Base-by-base conservation (phyloP, 2,797 vertebrate species). In the Manis crassicaudata region DNA sequence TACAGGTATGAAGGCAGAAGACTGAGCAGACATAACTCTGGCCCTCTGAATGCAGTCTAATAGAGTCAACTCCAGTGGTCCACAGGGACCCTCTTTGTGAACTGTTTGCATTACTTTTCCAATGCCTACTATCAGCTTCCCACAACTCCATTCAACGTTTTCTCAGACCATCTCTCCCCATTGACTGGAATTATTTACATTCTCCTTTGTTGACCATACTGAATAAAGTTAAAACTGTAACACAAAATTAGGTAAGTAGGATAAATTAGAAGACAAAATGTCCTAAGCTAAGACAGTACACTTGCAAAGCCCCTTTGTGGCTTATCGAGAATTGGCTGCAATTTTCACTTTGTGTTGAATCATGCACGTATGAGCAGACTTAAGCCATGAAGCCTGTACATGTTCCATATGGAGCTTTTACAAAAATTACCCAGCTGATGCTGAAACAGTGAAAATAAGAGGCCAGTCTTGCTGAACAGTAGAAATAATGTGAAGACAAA, bases 351-450 rank as follows among this genome's bases (percentile, higher is more conserved):
- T 75, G 27, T 92, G 23, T 95, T 79, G 76, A 96, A 95, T 84
- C 83, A 81, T 85, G 70, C 32, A 90, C 6, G 17, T 79, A 75
- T 1, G 0, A 1, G 37, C 52, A 93, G 40, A 77, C 40, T 88
- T 77, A 80, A 92, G n/a, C 90, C 94, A 94, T 94, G 60, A 90
- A 70, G 25, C 82, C 60, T 96, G 84, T 96, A 87, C 75, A 93
- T 84, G 72, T 97, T 82, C 73, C 27, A 77, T 2, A 96, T 80
- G 21, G 5, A 96, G 46, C 72, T 93, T n/a, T 75, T 94, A 73
- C 27, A 94, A 81, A 96, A 92, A 96, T 80, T 92, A 97, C 77
- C 58, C 68, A 97, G 82, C 58, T 85, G 89, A 90, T 37, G 32
- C 68, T 90, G 56, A 97, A 92, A 75, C 46, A 62, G 58, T 46